phyloP scores from a whole-genome alignment of 2,797 vertebrate species.

The Graptemys geographica region DNA sequence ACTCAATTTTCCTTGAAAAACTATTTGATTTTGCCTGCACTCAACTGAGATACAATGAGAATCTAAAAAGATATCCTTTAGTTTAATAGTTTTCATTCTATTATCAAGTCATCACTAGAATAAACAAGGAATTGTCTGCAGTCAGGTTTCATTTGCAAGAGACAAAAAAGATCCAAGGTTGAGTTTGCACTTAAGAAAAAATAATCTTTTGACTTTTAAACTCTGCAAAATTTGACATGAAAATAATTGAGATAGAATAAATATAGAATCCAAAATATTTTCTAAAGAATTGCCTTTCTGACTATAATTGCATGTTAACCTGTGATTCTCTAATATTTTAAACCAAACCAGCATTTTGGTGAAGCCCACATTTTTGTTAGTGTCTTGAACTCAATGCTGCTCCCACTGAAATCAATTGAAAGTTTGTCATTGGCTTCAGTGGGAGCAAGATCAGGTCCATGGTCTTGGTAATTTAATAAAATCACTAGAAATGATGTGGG shows the following conservation, averaged over 20 bases:
- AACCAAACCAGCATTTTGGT: background rate
- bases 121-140: background rate
- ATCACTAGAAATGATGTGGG: background rate
- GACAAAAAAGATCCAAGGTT: background rate
- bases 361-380: background rate
- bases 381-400: background rate
- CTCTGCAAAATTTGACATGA: background rate
- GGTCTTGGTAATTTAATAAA: background rate
- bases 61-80: background rate
- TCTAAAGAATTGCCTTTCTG: background rate
- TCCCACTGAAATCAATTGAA: background rate
- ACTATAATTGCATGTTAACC: background rate
- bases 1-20: background rate
- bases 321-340: background rate
- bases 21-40: background rate
- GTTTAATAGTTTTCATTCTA: background rate
- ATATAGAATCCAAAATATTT: background rate
- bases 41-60: background rate
- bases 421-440: background rate
- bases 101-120: background rate
- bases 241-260: slow-evolving; percentile 6
- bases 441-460: background rate
- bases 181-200: background rate
- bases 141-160: background rate
- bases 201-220: background rate